Base-by-base conservation (phyloP, 2,797 vertebrate genomes). In the Morus bassanus region DNA sequence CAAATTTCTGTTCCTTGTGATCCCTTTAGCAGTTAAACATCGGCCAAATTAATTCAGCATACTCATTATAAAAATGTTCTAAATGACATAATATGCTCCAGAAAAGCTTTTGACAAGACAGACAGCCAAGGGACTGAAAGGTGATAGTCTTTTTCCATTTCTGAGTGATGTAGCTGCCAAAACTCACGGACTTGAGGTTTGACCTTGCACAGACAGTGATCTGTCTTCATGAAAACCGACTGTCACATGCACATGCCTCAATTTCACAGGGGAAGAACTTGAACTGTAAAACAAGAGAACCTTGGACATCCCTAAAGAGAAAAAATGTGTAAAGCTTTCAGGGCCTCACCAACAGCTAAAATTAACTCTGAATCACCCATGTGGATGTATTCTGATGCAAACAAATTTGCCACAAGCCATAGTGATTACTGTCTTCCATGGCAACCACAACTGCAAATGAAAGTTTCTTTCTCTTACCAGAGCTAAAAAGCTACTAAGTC, bases 171-270 rank as follows among this genome's bases (percentile, higher is more conserved):
- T 31, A 89, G 95, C 95, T 98, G 97, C 97, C 97, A 95, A 91
- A 96, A 89, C 87, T 89, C 96, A 88, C 14, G 94, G 97, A 96
- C 96, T 96, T 74, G 57, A 33, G 97, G 85, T 97, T 97, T 98
- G 98, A 98, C 98, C 98, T 98, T 98, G 98, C 90, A 63, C 92
- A 92, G 97, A 92, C 85, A 97, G 98, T 35, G 93, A 98, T 98
- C 97, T 86, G 92, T 98, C 98, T 98, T 98, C 98, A 98, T 98
- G 98, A 97, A 97, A 96, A 93, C 70, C 18, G 33, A 80, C 86
- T 98, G 97, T 97, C 98, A 96, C 84, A 93, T 59, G 92, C 96
- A 96, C 96, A 97, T 78, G 95, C 97, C 96, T 98, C 98, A 98
- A 97, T 98, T 98, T 97, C 95, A 95, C 97, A 97, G 96, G 96